Percentiles rank a stretch among this genome's conserved stretches.
Evolutionary conservation across 2,113 vertebrate genomes (phyloP).

Genomic region (Craseonycteris thonglongyai): DNA sequence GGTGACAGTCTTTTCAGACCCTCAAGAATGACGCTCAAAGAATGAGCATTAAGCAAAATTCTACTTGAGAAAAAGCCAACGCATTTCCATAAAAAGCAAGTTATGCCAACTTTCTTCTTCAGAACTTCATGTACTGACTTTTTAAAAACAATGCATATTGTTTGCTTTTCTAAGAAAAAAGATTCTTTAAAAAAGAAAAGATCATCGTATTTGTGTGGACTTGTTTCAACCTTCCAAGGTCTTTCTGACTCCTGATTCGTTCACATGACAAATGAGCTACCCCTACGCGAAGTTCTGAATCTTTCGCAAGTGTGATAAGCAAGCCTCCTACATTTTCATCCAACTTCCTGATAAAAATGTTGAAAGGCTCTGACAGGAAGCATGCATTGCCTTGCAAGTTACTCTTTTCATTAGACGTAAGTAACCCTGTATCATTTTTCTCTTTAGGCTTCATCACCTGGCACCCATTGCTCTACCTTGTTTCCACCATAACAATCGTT

Average conservation of each 20-base stretch:
- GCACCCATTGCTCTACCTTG: neutral
- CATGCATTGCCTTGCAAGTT: neutral
- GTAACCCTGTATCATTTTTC: neutral
- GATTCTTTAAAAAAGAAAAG: neutral
- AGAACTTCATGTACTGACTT: neutral
- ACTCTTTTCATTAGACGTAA: neutral
- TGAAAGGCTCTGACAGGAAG: neutral
- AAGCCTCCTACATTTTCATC: neutral
- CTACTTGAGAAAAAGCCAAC: neutral
- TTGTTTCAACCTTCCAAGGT: slow-evolving; percentile 15
- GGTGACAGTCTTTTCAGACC: neutral
- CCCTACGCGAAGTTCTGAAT: neutral
- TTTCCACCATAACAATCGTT: neutral
- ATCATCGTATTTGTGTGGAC: slow-evolving; percentile 2
- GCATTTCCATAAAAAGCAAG: neutral
- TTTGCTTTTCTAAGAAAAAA: neutral
- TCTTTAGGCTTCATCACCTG: neutral
- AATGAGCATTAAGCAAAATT: neutral
- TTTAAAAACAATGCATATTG: neutral
- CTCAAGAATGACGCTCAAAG: neutral
- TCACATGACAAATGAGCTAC: neutral
- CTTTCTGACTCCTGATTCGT: neutral
- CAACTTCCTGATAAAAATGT: neutral
- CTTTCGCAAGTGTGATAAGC: neutral
- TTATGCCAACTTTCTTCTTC: neutral